Evolutionary conservation across 1,140 invertebrate genomes (phyloP).

Genomic region (Aphelenchoides avenae): DNA sequence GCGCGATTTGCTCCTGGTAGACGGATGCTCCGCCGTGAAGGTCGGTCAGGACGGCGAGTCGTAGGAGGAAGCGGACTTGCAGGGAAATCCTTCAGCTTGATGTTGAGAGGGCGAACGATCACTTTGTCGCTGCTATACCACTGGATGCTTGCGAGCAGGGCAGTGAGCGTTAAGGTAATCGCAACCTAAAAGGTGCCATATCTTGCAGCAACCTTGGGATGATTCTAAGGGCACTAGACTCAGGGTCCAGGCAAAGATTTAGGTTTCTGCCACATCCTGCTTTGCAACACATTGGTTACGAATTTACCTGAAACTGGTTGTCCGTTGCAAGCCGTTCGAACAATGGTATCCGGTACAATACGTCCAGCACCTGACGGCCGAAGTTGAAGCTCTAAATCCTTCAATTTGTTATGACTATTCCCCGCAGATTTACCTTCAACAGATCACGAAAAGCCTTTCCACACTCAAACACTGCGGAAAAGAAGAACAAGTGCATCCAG

Average conservation of each 20-base stretch:
- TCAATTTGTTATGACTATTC: not conserved
- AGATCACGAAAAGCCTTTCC: constrained; percentile 1
- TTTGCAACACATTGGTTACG: not conserved
- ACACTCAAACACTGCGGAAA: constrained; percentile 26
- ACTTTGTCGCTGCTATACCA: constrained; percentile 39
- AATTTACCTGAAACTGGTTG: constrained; percentile 27
- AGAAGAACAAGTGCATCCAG: constrained; percentile 39
- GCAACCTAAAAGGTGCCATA: constrained; percentile 13
- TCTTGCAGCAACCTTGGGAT: not conserved
- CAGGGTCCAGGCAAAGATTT: too few relatives aligned
- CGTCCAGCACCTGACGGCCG: constrained; percentile 22
- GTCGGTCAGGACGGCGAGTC: constrained; percentile 35
- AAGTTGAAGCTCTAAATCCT: constrained; percentile 11
- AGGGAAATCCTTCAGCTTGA: constrained; percentile 3
- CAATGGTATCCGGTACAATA: constrained; percentile 9
- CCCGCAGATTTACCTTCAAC: constrained; percentile 19
- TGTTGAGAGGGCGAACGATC: constrained; percentile 15
- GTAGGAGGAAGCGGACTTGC: not conserved
- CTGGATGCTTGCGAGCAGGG: constrained; percentile 26
- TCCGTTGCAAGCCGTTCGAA: constrained; percentile 25
- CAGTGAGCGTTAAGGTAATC: constrained; percentile 13
- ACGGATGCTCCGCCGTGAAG: constrained; percentile 38
- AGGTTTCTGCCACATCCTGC: not conserved
- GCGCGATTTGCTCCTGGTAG: constrained; percentile 34
- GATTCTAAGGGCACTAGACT: not conserved